Evolutionary conservation across 2,888 invertebrate species (phyloP), one percentile per base, ranked within the genome.

Genomic region (Acronicta leporina): DNA sequence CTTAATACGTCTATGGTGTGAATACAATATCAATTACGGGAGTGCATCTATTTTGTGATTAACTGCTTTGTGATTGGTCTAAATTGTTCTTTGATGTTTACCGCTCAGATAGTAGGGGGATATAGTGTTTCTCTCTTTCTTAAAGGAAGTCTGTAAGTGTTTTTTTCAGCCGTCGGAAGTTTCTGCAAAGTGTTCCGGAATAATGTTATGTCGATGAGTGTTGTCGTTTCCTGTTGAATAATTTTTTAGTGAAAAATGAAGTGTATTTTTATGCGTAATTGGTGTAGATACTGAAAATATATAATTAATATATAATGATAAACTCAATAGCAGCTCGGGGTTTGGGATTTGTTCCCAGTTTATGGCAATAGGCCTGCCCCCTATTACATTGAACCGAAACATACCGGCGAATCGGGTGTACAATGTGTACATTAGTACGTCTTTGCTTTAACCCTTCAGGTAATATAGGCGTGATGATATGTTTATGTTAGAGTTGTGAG

Each of bases 31-130:
- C 79, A 77, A 71, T 78, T 79, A 72, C 68, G 52, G 47, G 68
- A 79, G 65, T 72, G 62, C 68, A 38, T 51, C 54, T 48, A 57
- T 69, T 68, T 61, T 40, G 61, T 70, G 64, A 67, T 69, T 73
- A 79, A 78, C 70, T 65, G 75, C 49, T 63, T 64, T 68, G 64
- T 75, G 81, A 81, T 82, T 81, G 80, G 81, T 65, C 43, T 64
- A 59, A 75, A 82, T 81, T 73, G 71, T 74, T 79, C 4, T 81
- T 79, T 83, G 79, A 83, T 80, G 79, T 62, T 66, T 62, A 75
- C 77, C 42, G 45, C 33, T 53, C 25, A 60, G 63, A 63, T 41
- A 49, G 60, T 41, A 53, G 30, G 42, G 16, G 42, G 51, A 16
- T 44, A 63, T 42, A 57, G 58, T 63, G 38, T 54, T 35, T 51